Evolutionary conservation across 2,113 vertebrate species (phyloP).

Genomic region (Pungitius pungitius): DNA sequence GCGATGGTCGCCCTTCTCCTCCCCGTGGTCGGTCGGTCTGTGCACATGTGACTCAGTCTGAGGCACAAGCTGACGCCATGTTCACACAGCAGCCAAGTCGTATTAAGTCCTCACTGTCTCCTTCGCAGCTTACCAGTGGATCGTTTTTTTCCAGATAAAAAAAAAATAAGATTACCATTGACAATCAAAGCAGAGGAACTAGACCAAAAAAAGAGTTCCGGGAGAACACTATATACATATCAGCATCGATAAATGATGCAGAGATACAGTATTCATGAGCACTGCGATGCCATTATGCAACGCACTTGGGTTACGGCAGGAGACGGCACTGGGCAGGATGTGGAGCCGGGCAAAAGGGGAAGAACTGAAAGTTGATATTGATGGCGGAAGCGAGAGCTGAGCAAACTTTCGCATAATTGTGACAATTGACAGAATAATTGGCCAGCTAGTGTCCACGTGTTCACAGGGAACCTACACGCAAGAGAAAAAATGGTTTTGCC

Average conservation of each 20-base stretch:
- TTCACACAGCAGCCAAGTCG: slow-evolving; percentile 28
- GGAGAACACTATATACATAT: background rate
- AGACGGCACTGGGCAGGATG: background rate
- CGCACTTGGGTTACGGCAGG: too few species aligned
- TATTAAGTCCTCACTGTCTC: slow-evolving; percentile 9
- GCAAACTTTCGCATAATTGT: too few species aligned
- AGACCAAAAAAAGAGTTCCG: background rate
- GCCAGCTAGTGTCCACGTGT: too few species aligned
- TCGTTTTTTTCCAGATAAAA: background rate
- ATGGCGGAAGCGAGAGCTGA: too few species aligned
- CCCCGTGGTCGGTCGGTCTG: slow-evolving; percentile 36
- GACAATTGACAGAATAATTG: too few species aligned
- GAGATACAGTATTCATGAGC: background rate
- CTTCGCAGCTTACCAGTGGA: background rate
- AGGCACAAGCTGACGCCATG: slow-evolving; percentile 30
- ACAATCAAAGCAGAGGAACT: background rate
- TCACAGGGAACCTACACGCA: too few species aligned
- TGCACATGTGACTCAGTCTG: slow-evolving; percentile 52
- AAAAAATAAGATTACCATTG: background rate
- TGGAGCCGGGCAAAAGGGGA: too few species aligned
- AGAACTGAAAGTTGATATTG: too few species aligned
- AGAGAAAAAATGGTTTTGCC: too few species aligned
- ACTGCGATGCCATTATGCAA: too few species aligned
- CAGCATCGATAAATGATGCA: too few species aligned
- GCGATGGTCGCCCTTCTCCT: slow-evolving; percentile 32